Evolutionary conservation across 2,113 vertebrate species (phyloP).

Genomic region (Rafetus swinhoei): DNA sequence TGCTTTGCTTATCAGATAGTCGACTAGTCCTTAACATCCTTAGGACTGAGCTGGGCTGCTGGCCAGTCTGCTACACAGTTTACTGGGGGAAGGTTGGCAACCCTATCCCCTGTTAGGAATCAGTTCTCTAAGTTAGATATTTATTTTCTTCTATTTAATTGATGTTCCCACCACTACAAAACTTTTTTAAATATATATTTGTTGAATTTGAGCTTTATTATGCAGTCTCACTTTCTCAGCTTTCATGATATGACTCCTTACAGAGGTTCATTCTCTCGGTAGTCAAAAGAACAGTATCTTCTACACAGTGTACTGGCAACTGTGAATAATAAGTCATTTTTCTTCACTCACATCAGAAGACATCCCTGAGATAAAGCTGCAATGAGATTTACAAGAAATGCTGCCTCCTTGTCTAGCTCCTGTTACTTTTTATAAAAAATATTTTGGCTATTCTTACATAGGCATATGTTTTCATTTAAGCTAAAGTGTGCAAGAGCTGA

Average conservation of each 20-base stretch:
- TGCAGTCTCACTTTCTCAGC: neutral
- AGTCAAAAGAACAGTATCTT: neutral
- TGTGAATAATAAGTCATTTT: neutral
- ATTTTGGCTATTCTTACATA: constrained; percentile 12
- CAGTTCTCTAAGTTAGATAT: neutral
- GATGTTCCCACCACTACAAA: neutral
- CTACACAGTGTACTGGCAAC: neutral
- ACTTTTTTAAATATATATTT: neutral
- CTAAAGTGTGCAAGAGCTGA: constrained; percentile 36
- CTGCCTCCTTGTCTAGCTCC: neutral
- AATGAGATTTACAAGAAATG: neutral
- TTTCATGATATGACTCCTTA: neutral
- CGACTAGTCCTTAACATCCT: too few species aligned
- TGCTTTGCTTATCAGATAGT: too few species aligned
- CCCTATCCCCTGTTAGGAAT: neutral
- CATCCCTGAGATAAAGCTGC: neutral
- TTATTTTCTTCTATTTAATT: neutral
- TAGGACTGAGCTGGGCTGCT: too few species aligned
- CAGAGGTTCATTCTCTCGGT: neutral
- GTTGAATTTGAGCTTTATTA: neutral
- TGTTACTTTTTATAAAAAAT: constrained; percentile 9
- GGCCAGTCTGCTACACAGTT: too few species aligned
- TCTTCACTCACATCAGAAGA: neutral
- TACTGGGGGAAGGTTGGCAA: neutral
- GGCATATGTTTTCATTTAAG: constrained; percentile 65